These are phyloP conservation scores for Amorpha juglandis DNA, from an alignment of 2,888 invertebrate genomes.

Conservation along the genomic window DNA sequence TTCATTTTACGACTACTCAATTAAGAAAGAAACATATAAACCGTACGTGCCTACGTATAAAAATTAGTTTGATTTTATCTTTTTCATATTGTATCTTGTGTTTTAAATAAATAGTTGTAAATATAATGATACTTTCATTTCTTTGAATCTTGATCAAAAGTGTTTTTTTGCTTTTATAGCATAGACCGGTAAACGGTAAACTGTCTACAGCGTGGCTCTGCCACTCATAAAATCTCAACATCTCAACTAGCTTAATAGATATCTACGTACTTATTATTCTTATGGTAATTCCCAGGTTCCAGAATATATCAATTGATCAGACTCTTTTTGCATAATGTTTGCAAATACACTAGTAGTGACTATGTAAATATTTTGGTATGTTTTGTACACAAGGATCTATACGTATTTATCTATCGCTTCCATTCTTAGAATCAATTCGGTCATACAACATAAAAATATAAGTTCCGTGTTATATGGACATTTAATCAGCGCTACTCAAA, in stretches of 20 bases:
- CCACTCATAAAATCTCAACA: no score
- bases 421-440: background rate
- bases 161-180: no score
- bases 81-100: background rate
- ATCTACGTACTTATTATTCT: no score
- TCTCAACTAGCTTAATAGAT: no score
- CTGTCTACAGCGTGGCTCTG: no score
- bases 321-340: background rate
- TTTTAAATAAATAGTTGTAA: background rate
- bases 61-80: conserved; percentile 28
- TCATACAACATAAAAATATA: background rate
- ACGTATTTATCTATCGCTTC: background rate
- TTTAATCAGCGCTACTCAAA: conserved; percentile 1
- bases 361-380: conserved; percentile 13
- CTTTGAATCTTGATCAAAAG: background rate
- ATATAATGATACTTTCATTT: conserved; percentile 1
- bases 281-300: no score
- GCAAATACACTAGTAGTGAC: background rate
- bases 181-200: no score
- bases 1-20: conserved; percentile 35
- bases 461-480: background rate
- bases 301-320: no score
- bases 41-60: conserved; percentile 41
- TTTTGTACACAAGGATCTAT: conserved; percentile 3
- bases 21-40: conserved; percentile 55